Evolutionary conservation across 2,888 invertebrate species (phyloP).

Genomic region (Odontocerum albicorne): DNA sequence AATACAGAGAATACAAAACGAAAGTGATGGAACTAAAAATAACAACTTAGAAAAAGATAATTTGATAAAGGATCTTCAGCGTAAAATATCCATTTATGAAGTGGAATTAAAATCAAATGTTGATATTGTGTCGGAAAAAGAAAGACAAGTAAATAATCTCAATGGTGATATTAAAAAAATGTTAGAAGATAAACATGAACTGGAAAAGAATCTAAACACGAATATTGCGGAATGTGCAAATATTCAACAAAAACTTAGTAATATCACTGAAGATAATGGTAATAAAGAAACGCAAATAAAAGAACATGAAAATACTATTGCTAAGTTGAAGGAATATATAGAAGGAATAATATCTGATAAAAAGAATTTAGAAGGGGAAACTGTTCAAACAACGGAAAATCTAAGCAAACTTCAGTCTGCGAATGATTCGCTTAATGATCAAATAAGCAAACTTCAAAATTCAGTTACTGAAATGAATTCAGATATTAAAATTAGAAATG

Average conservation of each 20-base stretch:
- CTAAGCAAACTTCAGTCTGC: slow-evolving; percentile 33
- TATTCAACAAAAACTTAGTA: slow-evolving; percentile 52
- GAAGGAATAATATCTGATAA: slow-evolving; percentile 26
- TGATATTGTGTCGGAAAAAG: slow-evolving; percentile 53
- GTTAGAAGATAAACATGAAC: slow-evolving; percentile 49
- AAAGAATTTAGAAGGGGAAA: slow-evolving; percentile 13
- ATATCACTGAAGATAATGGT: slow-evolving; percentile 48
- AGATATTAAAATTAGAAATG: slow-evolving; percentile 38
- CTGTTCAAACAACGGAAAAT: slow-evolving; percentile 33
- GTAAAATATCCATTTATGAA: slow-evolving; percentile 53
- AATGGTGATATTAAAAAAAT: slow-evolving; percentile 49
- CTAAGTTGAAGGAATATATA: slow-evolving; percentile 44
- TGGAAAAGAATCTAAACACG: slow-evolving; percentile 54
- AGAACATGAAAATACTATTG: slow-evolving; percentile 43
- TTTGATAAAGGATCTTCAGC: slow-evolving; percentile 47
- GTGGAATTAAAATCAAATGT: slow-evolving; percentile 53
- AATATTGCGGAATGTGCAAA: slow-evolving; percentile 45
- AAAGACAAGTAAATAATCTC: slow-evolving; percentile 50
- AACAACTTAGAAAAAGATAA: slow-evolving; percentile 49
- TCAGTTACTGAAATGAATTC: slow-evolving; percentile 35
- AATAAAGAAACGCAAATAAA: slow-evolving; percentile 46
- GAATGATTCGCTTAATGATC: slow-evolving; percentile 33
- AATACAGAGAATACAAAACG: slow-evolving; percentile 43
- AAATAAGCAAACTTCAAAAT: slow-evolving; percentile 32
- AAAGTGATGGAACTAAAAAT: slow-evolving; percentile 44